A percentile compares a stretch with the other conserved stretches of the same genome.
Evolutionary conservation across 2,113 vertebrate species (phyloP).

Genomic region (Agelaius tricolor): DNA sequence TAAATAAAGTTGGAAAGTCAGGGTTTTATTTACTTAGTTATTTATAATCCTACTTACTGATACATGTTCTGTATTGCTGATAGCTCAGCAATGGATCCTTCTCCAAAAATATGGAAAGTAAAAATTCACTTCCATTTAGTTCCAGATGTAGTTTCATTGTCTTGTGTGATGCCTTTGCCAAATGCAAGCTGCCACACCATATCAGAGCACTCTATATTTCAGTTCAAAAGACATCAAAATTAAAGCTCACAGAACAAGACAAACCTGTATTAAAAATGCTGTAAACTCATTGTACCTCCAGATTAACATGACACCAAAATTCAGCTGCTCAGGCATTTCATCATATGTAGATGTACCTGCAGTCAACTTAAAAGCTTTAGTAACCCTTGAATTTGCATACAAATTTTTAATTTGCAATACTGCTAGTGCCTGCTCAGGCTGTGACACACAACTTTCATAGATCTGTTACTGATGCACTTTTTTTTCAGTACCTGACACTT

Average conservation of each 20-base stretch:
- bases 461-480: not conserved
- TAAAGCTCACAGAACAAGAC: not conserved
- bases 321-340: not conserved
- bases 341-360: not conserved
- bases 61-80: not conserved
- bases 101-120: not conserved
- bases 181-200: not conserved
- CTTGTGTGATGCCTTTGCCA: not conserved
- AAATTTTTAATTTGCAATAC: not conserved
- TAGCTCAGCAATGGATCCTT: not conserved
- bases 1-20: not conserved
- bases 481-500: not conserved
- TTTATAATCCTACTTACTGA: not conserved
- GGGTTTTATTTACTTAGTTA: not conserved
- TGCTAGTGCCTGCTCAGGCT: not conserved
- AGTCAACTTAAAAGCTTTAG: not conserved
- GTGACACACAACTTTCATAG: not conserved
- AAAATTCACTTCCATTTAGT: not conserved
- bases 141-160: not conserved
- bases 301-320: not conserved
- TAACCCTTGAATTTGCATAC: not conserved
- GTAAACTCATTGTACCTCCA: not conserved
- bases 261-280: not conserved
- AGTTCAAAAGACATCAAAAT: slow-evolving; percentile 9
- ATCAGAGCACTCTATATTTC: not conserved